A percentile compares a stretch with the other conserved stretches of the same genome.
Evolutionary conservation across 2,113 vertebrate genomes (phyloP).

Genomic region (Oreochromis aureus): DNA sequence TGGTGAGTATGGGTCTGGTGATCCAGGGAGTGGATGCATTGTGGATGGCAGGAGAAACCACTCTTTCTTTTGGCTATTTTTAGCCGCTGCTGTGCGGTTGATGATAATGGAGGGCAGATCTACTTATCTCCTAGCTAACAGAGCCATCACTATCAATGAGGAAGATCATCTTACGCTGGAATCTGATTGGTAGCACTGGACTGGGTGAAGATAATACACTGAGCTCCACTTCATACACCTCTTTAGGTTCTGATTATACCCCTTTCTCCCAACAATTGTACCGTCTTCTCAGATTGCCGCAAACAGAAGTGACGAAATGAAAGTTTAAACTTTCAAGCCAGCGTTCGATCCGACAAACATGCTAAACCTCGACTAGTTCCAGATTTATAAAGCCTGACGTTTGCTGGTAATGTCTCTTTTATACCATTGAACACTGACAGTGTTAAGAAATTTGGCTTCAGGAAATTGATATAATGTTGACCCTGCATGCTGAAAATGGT

Average conservation of each 20-base stretch:
- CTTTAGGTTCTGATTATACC: not conserved
- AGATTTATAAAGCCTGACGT: not conserved
- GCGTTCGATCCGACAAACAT: not conserved
- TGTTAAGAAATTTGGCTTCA: not conserved
- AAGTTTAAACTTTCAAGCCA: not conserved
- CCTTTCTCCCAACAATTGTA: not conserved
- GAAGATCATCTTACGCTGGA: conserved; percentile 15
- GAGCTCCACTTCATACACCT: not conserved
- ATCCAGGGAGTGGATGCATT: not conserved
- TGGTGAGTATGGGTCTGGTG: not conserved
- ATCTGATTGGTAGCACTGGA: not conserved
- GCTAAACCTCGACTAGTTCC: not conserved
- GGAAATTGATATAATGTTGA: not conserved
- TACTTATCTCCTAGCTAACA: conserved; percentile 40
- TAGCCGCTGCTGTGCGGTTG: conserved; percentile 26
- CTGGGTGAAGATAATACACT: not conserved
- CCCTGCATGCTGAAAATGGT: not conserved
- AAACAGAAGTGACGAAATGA: not conserved
- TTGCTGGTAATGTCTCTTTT: not conserved
- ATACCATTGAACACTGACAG: not conserved
- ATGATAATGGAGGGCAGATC: conserved; percentile 15
- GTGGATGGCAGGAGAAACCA: not conserved
- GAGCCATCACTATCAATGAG: conserved; percentile 22
- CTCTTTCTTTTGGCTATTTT: conserved; percentile 50
- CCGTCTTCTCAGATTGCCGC: not conserved